Evolutionary conservation across 2,113 vertebrate species (phyloP), one percentile per base, ranked within the genome.

Genomic region (Hucho hucho): DNA sequence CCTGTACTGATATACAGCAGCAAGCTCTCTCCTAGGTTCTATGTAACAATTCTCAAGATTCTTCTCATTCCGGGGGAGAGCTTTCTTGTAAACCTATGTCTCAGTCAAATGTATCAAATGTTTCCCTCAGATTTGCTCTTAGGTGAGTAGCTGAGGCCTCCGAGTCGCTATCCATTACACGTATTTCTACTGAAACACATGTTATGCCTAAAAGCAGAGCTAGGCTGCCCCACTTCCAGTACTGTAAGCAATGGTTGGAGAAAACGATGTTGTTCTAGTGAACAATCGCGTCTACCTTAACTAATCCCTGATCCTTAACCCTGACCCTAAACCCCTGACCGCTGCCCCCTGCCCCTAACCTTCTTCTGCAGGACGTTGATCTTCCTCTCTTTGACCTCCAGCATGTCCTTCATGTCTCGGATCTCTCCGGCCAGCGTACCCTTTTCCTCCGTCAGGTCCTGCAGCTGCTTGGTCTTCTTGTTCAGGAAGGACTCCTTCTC

Each of bases 331-430:
- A 32, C 6, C 37, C 47, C 11, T 49, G 47, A 49, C 47, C n/a
- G 37, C 25, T 7, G 43, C 61, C 32, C 24, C 32, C 11, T 6
- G 6, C 29, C 4, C 70, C 89, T 84, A 87, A 98, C 98, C 94
- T 99, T 99, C 89, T 99, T 99, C 85, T 99, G 98, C 80, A 99
- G 94, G 70, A 99, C 97, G 64, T 98, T 98, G 81, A 99, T 98
- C 91, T 99, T 99, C 78, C 98, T 94, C 87, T 99, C 98, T 88
- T 99, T 99, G 77, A 99, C 98, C 92, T 99, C 97, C 63, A 99
- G 90, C 98, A 99, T 99, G 84, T 99, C 98, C 86, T 99, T 99
- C 95, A 99, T 98, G 83, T 99, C 98, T 32, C 97, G 86, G 88
- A 99, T 99, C 88, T 99, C 97, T 81, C 98, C 98, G 0, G 97